Evolutionary conservation across 2,797 vertebrate species (phyloP).

Genomic region (Centropyge bicolor): DNA sequence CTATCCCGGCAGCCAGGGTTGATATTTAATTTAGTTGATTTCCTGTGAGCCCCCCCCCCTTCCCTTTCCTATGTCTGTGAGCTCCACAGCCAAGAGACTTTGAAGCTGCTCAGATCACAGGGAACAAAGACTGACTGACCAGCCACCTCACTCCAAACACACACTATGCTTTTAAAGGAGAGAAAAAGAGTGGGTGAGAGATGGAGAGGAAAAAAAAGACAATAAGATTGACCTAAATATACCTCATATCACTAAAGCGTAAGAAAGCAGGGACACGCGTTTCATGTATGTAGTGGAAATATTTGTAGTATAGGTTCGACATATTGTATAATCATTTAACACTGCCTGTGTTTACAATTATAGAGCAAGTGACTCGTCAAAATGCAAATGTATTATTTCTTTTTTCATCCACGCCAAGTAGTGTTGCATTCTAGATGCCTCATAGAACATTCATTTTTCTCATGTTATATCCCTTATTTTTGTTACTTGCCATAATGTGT

Average conservation of each 20-base stretch:
- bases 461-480: constrained; percentile 86
- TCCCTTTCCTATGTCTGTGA: constrained; percentile 71
- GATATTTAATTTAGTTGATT: constrained; percentile 83
- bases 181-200: constrained; percentile 54
- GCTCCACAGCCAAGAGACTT: constrained; percentile 82
- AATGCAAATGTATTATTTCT: constrained; percentile 80
- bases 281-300: constrained; percentile 94
- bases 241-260: constrained; percentile 90
- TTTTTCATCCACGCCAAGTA: constrained; percentile 83
- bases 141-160: constrained; percentile 81
- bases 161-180: constrained; percentile 84
- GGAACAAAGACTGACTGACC: constrained; percentile 84
- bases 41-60: constrained; percentile 66
- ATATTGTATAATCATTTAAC: constrained; percentile 96
- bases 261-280: constrained; percentile 87
- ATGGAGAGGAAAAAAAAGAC: constrained; percentile 67
- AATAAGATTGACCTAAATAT: constrained; percentile 89
- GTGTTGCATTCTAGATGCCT: constrained; percentile 89
- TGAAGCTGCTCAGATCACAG: constrained; percentile 83
- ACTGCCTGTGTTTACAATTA: constrained; percentile 92
- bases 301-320: constrained; percentile 90
- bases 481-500: constrained; percentile 89
- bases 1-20: constrained; percentile 81
- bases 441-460: constrained; percentile 83
- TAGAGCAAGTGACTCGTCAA: constrained; percentile 83